Percentiles rank a stretch among this genome's conserved stretches.
phyloP scores from a whole-genome alignment of 2,113 vertebrate species.

The Mobula hypostoma region DNA sequence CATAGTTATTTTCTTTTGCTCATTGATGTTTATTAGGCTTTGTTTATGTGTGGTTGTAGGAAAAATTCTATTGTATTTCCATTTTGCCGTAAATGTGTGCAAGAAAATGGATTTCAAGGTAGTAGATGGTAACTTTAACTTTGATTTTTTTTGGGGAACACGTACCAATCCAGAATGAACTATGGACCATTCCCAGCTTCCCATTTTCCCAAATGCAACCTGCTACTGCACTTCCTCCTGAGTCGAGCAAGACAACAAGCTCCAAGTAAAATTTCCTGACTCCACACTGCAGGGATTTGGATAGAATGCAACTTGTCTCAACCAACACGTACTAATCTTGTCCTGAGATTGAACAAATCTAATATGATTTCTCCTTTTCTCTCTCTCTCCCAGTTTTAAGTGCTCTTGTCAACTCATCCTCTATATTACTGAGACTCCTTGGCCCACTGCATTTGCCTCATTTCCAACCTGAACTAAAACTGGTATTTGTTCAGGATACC shows the following conservation, averaged over 20 bases:
- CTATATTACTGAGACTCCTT: not conserved
- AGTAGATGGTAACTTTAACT: no score
- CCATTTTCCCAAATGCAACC: not conserved
- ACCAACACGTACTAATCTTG: not conserved
- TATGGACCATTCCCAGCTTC: not conserved
- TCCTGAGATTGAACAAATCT: not conserved
- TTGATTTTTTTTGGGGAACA: no score
- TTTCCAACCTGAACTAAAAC: not conserved
- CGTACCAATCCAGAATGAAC: not conserved
- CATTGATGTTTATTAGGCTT: no score
- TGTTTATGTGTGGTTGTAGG: no score
- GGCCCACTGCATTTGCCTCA: not conserved
- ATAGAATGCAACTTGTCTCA: not conserved
- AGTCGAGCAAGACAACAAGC: not conserved
- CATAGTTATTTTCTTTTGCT: no score
- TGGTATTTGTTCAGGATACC: not conserved
- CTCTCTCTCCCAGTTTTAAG: not conserved
- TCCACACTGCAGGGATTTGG: not conserved
- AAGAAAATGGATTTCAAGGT: no score
- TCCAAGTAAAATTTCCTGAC: not conserved
- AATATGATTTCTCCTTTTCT: not conserved
- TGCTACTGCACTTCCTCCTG: not conserved
- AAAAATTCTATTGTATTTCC: no score
- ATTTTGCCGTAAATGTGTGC: no score
- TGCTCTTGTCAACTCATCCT: not conserved